phyloP scores from a whole-genome alignment of 2,888 invertebrate genomes.

The Erynnis tages region DNA sequence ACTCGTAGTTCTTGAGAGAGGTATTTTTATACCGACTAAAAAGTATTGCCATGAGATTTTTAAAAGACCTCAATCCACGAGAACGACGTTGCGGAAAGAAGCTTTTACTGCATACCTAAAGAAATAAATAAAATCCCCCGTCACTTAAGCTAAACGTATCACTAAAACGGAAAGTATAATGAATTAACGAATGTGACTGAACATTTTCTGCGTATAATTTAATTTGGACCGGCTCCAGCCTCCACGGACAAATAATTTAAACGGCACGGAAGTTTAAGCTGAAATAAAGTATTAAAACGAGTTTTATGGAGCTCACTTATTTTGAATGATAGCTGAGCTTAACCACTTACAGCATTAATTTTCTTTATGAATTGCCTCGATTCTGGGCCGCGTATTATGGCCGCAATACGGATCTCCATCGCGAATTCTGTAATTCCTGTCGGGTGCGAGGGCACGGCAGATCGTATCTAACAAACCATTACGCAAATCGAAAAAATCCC shows the following conservation, averaged over 20 bases:
- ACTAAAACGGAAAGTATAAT: slow-evolving; percentile 51
- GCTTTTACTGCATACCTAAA: too few relatives aligned
- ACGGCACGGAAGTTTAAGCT: slow-evolving; percentile 73
- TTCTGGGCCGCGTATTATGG: slow-evolving; percentile 32
- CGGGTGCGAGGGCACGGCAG: slow-evolving; percentile 26
- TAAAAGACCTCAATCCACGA: too few relatives aligned
- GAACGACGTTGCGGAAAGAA: too few relatives aligned
- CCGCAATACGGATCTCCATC: slow-evolving; percentile 25
- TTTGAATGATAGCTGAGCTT: slow-evolving; percentile 68
- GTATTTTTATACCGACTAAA: too few relatives aligned
- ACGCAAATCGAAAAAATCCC: slow-evolving; percentile 50
- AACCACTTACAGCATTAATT: slow-evolving; percentile 64
- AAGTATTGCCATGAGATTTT: too few relatives aligned
- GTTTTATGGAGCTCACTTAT: slow-evolving; percentile 68
- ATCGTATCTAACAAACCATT: slow-evolving; percentile 49
- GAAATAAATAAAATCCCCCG: neutral
- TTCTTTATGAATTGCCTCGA: slow-evolving; percentile 55
- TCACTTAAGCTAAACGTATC: slow-evolving; percentile 38
- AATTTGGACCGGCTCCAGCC: slow-evolving; percentile 76
- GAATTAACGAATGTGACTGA: slow-evolving; percentile 64
- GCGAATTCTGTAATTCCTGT: slow-evolving; percentile 28
- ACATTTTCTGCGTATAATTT: slow-evolving; percentile 72
- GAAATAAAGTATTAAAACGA: slow-evolving; percentile 76
- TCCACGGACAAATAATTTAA: slow-evolving; percentile 74
- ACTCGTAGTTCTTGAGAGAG: too few relatives aligned